Percentiles rank a stretch among this genome's conserved stretches.
Conservation (phyloP, 2,888 invertebrate species). For the Charanyca ferruginea region DNA sequence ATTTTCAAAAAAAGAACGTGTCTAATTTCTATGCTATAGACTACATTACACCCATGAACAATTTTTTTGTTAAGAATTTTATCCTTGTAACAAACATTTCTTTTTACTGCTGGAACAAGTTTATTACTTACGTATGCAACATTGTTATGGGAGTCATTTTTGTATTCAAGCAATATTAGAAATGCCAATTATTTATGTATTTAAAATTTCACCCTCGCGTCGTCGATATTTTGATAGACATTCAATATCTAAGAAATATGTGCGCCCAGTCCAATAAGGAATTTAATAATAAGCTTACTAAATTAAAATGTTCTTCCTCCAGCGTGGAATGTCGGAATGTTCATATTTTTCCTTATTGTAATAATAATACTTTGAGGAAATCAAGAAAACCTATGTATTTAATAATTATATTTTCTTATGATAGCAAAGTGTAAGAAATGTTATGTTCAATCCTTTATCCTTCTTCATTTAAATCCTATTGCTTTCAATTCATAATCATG, state of each 20-base stretch:
- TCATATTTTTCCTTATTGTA: slow-evolving; percentile 29
- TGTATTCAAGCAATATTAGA: slow-evolving; percentile 25
- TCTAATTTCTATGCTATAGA: no score
- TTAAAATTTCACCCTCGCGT: slow-evolving; percentile 57
- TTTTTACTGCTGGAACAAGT: no score
- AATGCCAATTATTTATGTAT: slow-evolving; percentile 64
- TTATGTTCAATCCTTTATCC: no score
- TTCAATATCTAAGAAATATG: slow-evolving; percentile 71
- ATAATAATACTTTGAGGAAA: slow-evolving; percentile 25
- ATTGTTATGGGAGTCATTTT: not conserved
- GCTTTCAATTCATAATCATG: no score
- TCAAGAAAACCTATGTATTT: not conserved
- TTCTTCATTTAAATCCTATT: no score
- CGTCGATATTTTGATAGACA: slow-evolving; percentile 57
- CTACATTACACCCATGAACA: no score
- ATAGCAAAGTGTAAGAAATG: no score
- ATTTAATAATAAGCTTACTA: slow-evolving; percentile 78
- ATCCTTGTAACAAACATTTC: no score
- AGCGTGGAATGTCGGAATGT: slow-evolving; percentile 58
- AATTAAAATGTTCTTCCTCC: slow-evolving; percentile 73
- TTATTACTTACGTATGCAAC: not conserved
- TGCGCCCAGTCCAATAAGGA: slow-evolving; percentile 68
- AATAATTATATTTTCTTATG: not conserved
- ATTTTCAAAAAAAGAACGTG: no score
- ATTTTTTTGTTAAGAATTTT: no score